Evolutionary conservation across 2,888 invertebrate species (phyloP), one percentile per base, ranked within the genome.

Genomic region (Epicampocera succincta): DNA sequence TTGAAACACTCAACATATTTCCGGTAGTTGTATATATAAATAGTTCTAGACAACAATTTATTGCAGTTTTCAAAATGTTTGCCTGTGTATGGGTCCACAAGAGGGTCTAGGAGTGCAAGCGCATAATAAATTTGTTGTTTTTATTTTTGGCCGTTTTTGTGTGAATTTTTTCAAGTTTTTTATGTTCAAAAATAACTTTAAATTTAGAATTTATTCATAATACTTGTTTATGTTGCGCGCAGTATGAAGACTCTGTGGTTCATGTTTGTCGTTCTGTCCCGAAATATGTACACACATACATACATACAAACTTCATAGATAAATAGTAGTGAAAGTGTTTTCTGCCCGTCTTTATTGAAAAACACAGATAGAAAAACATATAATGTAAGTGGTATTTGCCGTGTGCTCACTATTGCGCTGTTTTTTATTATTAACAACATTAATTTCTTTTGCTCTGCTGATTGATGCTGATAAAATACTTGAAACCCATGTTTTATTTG

Each of bases 381-480:
- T 33, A 8, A 65, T 50, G 40, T 13, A 38, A 33, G 19, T 50
- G 38, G n/a, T 50, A 50, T 50, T 50, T 21, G 19, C 38, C 11
- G n/a, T n/a, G n/a, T n/a, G n/a, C 42, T 42, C 38, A 52, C 6
- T 52, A 52, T 52, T 72, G 61, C 72, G 72, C 19, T 72, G 61
- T 25, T 33, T 54, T 54, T 54, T 19, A 56, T 15, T 69, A n/a
- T 8, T 17, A 19, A 0, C 1, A 50, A 8, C 17, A 58, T 60
- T 60, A 40, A 61, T 72, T 60, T 72, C 13, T 46, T 60, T 17
- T 25, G 12, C 38, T 56, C 40, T 29, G 17, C 48, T 29, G 58
- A 75, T 63, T 29, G 58, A 75, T 63, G 54, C 61, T 42, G 11
- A 44, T 61, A 19, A 52, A 52, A 42, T n/a, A 48, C 17, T 48